Evolutionary conservation across 2,113 vertebrate genomes (phyloP).

Genomic region (Galeopterus variegatus): DNA sequence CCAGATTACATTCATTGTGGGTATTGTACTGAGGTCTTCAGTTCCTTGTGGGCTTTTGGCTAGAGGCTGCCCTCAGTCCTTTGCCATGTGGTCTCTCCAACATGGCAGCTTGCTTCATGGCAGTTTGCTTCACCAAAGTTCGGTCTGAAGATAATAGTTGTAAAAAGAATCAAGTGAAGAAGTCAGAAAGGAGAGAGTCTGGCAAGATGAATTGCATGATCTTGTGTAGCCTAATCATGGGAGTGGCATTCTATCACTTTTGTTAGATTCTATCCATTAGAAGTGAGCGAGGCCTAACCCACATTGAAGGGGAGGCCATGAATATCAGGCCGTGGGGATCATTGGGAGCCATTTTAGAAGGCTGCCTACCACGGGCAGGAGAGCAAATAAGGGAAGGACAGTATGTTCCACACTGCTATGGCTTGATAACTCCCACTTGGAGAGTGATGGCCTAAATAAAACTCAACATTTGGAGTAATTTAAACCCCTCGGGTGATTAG

Average conservation of each 20-base stretch:
- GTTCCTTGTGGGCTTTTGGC: neutral
- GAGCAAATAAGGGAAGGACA: neutral
- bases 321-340: neutral
- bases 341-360: neutral
- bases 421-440: neutral
- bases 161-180: neutral
- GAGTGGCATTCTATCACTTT: neutral
- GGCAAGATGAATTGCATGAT: neutral
- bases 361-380: neutral
- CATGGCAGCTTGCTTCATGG: neutral
- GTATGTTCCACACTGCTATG: neutral
- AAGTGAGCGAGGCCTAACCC: neutral
- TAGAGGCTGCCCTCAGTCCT: neutral
- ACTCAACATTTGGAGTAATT: neutral
- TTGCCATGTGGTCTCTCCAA: neutral
- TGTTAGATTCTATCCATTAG: neutral
- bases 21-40: neutral
- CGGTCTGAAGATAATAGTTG: too few relatives aligned
- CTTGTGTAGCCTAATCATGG: neutral
- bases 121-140: too few relatives aligned
- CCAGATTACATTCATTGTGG: neutral
- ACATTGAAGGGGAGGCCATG: neutral
- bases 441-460: neutral
- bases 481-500: neutral
- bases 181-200: neutral